phyloP scores from a whole-genome alignment of 2,113 vertebrate species.

The Hippocampus guttulatus region DNA sequence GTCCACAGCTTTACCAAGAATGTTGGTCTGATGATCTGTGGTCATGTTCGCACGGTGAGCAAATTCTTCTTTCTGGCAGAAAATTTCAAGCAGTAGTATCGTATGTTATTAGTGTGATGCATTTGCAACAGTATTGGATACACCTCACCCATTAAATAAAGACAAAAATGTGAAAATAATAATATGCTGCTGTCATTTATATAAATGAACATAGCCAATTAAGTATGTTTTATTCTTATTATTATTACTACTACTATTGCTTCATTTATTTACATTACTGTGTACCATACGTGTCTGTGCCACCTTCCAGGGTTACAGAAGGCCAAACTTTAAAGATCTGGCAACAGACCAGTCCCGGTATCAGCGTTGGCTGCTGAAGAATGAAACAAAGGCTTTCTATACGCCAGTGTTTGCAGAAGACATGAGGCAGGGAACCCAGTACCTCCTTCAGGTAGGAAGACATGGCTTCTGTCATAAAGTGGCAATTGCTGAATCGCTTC shows the following conservation, averaged over 20 bases:
- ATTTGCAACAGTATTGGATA: neutral
- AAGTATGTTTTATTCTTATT: neutral
- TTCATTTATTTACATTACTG: neutral
- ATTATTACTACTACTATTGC: no score
- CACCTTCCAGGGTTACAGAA: slow-evolving; percentile 79
- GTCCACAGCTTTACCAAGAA: slow-evolving; percentile 97
- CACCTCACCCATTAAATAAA: neutral
- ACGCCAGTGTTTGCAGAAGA: slow-evolving; percentile 91
- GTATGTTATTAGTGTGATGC: neutral
- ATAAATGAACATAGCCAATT: neutral
- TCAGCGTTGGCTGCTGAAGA: slow-evolving; percentile 92
- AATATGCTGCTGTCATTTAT: neutral
- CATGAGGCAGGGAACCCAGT: slow-evolving; percentile 87
- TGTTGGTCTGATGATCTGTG: slow-evolving; percentile 94
- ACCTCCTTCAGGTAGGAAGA: slow-evolving; percentile 86
- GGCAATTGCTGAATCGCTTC: no score
- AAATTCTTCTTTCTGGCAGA: slow-evolving; percentile 8
- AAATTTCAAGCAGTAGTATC: slow-evolving; percentile 19
- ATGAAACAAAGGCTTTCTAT: slow-evolving; percentile 94
- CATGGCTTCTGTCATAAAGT: no score
- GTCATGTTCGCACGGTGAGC: slow-evolving; percentile 88
- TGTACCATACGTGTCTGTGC: neutral
- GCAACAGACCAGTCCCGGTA: slow-evolving; percentile 82
- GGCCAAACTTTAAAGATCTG: slow-evolving; percentile 91
- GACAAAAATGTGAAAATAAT: neutral